Conservation (phyloP, 2,888 invertebrate species). For the Drosophila sordidula region DNA sequence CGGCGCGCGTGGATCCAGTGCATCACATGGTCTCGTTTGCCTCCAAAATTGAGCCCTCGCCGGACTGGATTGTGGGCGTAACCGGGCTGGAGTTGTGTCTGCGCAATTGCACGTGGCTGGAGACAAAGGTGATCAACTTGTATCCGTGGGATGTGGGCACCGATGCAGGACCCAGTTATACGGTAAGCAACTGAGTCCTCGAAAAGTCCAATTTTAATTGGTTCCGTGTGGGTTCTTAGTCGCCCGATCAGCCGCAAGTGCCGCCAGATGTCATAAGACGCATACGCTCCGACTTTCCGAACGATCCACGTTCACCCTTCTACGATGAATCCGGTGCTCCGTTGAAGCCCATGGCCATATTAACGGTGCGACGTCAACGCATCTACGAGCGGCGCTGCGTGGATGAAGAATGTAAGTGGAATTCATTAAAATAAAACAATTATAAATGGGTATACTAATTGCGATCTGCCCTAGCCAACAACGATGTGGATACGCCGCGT, state of each 20-base stretch:
- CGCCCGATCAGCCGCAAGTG: constrained; percentile 92
- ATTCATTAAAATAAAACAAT: no score
- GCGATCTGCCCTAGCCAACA: constrained; percentile 63
- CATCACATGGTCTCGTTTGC: constrained; percentile 97
- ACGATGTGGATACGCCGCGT: constrained; percentile 82
- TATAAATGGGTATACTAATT: background rate
- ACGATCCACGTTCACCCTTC: constrained; percentile 95
- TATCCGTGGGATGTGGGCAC: constrained; percentile 99
- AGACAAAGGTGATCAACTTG: constrained; percentile 91
- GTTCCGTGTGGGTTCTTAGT: constrained; percentile 84
- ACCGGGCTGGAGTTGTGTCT: constrained; percentile 95
- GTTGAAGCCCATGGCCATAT: constrained; percentile 95
- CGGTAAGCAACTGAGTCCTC: constrained; percentile 79
- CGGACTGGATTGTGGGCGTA: constrained; percentile 98
- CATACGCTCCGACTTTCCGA: constrained; percentile 93
- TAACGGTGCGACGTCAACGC: constrained; percentile 92
- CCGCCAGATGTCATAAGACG: constrained; percentile 94
- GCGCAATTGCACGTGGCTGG: constrained; percentile 95
- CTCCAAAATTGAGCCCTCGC: constrained; percentile 97
- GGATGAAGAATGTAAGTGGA: constrained; percentile 82
- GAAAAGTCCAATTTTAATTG: background rate
- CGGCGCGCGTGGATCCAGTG: constrained; percentile 94
- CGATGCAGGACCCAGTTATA: constrained; percentile 95
- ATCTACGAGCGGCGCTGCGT: constrained; percentile 92
- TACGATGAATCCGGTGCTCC: constrained; percentile 90